Evolutionary conservation across 2,113 vertebrate species (phyloP).

Genomic region (Gymnocephalus cernua): DNA sequence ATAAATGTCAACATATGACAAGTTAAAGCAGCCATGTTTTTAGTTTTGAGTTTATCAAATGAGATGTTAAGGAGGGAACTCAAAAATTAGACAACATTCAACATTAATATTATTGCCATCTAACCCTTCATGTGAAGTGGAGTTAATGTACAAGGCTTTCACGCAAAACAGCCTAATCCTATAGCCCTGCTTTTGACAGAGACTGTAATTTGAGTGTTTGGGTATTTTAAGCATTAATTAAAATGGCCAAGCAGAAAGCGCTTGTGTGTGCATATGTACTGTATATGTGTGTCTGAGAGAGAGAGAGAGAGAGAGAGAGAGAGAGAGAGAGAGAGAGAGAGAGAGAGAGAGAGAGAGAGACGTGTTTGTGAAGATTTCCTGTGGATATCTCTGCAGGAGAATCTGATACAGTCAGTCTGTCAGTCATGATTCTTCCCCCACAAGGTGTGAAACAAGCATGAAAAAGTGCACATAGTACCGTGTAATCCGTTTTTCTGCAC

Average conservation of each 20-base stretch:
- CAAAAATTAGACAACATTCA: background rate
- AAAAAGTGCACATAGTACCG: conserved; percentile 58
- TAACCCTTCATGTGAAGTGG: background rate
- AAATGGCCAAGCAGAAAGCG: conserved; percentile 36
- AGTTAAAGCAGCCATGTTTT: background rate
- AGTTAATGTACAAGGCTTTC: conserved; percentile 7
- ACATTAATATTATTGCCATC: background rate
- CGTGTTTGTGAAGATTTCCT: conserved; percentile 59
- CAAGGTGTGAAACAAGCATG: conserved; percentile 74
- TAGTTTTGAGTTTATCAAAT: background rate
- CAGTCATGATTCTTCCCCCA: conserved; percentile 73
- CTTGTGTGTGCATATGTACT: conserved; percentile 2
- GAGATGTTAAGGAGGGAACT: background rate
- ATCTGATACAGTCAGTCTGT: conserved; percentile 67
- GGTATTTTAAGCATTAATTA: conserved; percentile 41
- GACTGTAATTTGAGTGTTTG: conserved; percentile 22
- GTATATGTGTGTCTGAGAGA: background rate
- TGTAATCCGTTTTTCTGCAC: conserved; percentile 58
- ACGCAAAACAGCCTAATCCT: background rate
- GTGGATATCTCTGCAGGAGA: conserved; percentile 62
- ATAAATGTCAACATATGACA: background rate
- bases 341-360: background rate
- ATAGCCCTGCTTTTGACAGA: conserved; percentile 15
- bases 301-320: conserved; percentile 1
- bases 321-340: background rate